Conservation (phyloP, 2,888 invertebrate species). For the Cerastis leucographa region DNA sequence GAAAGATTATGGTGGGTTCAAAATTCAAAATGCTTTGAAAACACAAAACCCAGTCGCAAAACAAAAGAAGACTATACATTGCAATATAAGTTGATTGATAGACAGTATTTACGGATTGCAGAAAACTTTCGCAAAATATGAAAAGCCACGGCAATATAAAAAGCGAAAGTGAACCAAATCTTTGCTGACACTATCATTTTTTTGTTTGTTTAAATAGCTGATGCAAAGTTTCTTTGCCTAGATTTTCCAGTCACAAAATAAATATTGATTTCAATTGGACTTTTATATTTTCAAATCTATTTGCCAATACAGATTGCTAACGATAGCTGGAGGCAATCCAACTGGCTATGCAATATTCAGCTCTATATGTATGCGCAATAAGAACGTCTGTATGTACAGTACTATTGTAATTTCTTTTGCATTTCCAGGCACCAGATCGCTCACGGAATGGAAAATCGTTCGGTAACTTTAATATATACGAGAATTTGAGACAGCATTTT, state of each 20-base stretch:
- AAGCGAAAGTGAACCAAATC: not conserved
- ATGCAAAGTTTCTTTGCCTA: no score
- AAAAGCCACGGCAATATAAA: not conserved
- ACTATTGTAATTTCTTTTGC: slow-evolving; percentile 9
- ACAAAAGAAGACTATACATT: not conserved
- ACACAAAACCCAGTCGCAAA: not conserved
- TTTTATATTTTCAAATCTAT: slow-evolving; percentile 20
- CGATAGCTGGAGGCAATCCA: slow-evolving; percentile 19
- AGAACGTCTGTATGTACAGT: not conserved
- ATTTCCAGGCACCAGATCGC: slow-evolving; percentile 24
- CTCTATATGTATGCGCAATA: not conserved
- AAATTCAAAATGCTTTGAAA: not conserved
- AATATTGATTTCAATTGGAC: slow-evolving; percentile 5
- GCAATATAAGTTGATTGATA: not conserved
- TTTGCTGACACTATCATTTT: not conserved
- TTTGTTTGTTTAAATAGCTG: no score
- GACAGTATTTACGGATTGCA: not conserved
- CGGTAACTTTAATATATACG: slow-evolving; percentile 3
- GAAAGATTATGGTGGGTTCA: not conserved
- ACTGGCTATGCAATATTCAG: slow-evolving; percentile 4
- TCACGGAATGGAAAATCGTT: slow-evolving; percentile 4
- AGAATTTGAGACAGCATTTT: slow-evolving; percentile 31
- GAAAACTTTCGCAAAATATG: not conserved
- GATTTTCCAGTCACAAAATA: not conserved
- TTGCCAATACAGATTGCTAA: slow-evolving; percentile 20